phyloP scores from a whole-genome alignment of 1,140 invertebrate species.

The Drosophila orosa region DNA sequence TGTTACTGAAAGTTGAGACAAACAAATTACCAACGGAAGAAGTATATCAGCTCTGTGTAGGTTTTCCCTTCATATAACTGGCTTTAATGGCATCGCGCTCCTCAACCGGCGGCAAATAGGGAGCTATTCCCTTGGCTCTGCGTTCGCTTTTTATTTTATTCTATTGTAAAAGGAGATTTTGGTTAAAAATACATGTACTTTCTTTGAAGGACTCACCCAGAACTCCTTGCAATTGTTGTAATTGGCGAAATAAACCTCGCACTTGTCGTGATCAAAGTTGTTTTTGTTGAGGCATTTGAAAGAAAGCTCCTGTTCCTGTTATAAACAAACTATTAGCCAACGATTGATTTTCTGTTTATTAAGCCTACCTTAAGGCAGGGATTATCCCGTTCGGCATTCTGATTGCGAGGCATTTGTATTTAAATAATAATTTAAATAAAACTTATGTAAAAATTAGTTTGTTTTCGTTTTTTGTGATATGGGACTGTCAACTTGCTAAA shows the following conservation, averaged over 20 bases:
- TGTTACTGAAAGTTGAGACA: slow-evolving; percentile 10
- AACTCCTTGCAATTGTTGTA: slow-evolving; percentile 88
- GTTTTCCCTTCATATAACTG: slow-evolving; percentile 79
- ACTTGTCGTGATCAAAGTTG: slow-evolving; percentile 87
- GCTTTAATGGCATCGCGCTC: slow-evolving; percentile 74
- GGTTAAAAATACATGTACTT: background rate
- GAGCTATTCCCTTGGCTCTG: slow-evolving; percentile 69
- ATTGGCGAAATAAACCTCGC: slow-evolving; percentile 87
- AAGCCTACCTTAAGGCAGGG: slow-evolving; percentile 73
- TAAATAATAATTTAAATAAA: slow-evolving; percentile 23
- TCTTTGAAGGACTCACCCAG: slow-evolving; percentile 85
- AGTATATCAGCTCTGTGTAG: slow-evolving; percentile 32
- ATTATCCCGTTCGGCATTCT: slow-evolving; percentile 84
- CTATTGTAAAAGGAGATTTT: slow-evolving; percentile 21
- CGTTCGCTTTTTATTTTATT: slow-evolving; percentile 76
- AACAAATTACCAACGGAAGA: slow-evolving; percentile 2
- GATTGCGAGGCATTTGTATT: slow-evolving; percentile 76
- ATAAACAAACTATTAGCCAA: slow-evolving; percentile 27
- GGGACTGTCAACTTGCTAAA: slow-evolving; percentile 17
- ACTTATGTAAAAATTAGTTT: slow-evolving; percentile 58
- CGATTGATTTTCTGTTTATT: background rate
- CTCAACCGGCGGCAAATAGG: slow-evolving; percentile 71
- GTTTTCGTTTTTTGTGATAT: slow-evolving; percentile 23
- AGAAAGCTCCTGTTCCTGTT: slow-evolving; percentile 86
- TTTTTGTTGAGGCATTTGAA: slow-evolving; percentile 87